Evolutionary conservation across 2,797 vertebrate species (phyloP).

Genomic region (Spea hammondii): DNA sequence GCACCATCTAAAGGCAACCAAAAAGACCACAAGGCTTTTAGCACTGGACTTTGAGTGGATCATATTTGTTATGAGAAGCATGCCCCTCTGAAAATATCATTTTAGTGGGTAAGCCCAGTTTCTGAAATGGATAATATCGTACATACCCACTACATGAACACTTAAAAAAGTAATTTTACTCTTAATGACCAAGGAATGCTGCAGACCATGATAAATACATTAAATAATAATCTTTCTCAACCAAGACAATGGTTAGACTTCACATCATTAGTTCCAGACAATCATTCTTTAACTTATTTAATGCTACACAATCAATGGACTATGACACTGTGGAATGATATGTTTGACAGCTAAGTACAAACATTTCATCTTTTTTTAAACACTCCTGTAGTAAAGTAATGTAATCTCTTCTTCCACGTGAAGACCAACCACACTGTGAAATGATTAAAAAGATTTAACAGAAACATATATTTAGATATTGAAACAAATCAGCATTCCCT

Average conservation of each 20-base stretch:
- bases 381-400: constrained; percentile 13
- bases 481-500: not conserved
- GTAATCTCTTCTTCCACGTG: not conserved
- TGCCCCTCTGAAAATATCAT: too few species aligned
- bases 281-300: constrained; percentile 25
- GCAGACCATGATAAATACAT: too few species aligned
- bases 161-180: too few species aligned
- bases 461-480: constrained; percentile 2
- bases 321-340: constrained; percentile 4
- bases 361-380: constrained; percentile 11
- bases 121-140: too few species aligned
- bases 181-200: too few species aligned
- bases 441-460: not conserved
- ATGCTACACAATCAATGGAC: not conserved
- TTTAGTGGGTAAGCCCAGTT: too few species aligned
- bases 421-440: not conserved
- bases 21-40: too few species aligned
- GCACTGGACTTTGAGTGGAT: too few species aligned
- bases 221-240: too few species aligned
- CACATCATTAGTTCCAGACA: constrained; percentile 21
- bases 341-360: constrained; percentile 22
- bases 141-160: too few species aligned
- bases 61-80: too few species aligned
- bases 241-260: not conserved
- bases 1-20: too few species aligned